These are phyloP conservation scores for Campylomormyrus numenius DNA, from an alignment of 2,113 vertebrate species.

Conservation along the genomic window DNA sequence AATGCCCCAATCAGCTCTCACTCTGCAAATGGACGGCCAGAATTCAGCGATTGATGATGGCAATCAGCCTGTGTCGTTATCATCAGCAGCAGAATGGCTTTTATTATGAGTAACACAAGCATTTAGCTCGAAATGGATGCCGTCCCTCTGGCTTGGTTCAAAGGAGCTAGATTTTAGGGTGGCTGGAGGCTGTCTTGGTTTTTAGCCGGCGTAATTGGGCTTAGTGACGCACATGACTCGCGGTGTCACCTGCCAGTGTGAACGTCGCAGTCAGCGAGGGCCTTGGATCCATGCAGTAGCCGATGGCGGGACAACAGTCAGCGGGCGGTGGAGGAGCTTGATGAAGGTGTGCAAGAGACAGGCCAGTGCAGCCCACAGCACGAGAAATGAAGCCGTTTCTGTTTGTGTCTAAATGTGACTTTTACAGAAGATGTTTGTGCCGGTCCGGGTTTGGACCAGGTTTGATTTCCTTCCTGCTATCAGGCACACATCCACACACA, in stretches of 20 bases:
- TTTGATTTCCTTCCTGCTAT: neutral
- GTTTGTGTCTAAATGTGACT: neutral
- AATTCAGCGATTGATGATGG: neutral
- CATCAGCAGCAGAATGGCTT: neutral
- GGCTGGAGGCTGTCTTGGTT: neutral
- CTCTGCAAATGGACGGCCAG: neutral
- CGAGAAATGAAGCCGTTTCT: neutral
- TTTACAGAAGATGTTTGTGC: neutral
- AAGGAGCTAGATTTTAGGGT: neutral
- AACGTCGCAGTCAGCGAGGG: neutral
- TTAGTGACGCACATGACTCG: neutral
- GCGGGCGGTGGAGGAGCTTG: no score
- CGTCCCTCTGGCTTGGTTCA: neutral
- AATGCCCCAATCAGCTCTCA: neutral
- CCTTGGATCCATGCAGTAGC: neutral
- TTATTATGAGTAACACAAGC: constrained; percentile 1
- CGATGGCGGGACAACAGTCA: neutral
- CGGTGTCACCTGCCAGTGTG: neutral
- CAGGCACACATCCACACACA: neutral
- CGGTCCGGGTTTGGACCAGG: neutral
- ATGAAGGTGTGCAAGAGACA: neutral
- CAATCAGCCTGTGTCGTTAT: neutral
- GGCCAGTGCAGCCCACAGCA: neutral
- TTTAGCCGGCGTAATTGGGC: neutral
- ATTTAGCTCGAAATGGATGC: neutral